phyloP scores from a whole-genome alignment of 2,888 invertebrate species.

The Conops quadrifasciatus region DNA sequence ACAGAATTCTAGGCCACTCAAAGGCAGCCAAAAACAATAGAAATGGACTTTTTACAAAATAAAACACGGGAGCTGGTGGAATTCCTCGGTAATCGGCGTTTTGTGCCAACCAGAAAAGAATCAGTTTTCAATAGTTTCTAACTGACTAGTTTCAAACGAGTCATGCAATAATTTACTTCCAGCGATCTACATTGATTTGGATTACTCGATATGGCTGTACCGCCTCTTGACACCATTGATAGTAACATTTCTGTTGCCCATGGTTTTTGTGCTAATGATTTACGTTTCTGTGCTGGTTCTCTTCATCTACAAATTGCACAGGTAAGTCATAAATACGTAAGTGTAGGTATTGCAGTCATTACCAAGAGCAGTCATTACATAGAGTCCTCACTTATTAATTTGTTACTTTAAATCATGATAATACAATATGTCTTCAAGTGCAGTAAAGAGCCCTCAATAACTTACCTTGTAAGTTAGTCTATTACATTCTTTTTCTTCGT shows the following conservation, averaged over 20 bases:
- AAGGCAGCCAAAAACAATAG: slow-evolving; percentile 12
- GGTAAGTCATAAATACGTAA: slow-evolving; percentile 70
- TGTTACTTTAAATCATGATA: too few species aligned
- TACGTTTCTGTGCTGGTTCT: slow-evolving; percentile 84
- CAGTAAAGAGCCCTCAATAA: too few species aligned
- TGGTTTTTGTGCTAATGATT: slow-evolving; percentile 80
- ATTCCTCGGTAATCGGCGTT: slow-evolving; percentile 50
- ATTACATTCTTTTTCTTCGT: too few species aligned
- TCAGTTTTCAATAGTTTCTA: neutral
- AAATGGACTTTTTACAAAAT: slow-evolving; percentile 57
- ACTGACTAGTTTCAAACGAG: neutral
- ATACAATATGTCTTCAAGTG: too few species aligned
- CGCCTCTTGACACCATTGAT: slow-evolving; percentile 85
- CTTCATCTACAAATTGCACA: slow-evolving; percentile 86
- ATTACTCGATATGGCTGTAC: slow-evolving; percentile 84
- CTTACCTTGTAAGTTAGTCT: too few species aligned
- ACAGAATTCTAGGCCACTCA: neutral
- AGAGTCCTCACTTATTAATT: too few species aligned
- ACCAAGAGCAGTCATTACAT: too few species aligned
- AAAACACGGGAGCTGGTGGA: slow-evolving; percentile 50
- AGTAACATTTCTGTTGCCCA: slow-evolving; percentile 85
- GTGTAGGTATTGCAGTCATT: too few species aligned
- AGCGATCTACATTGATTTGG: slow-evolving; percentile 84
- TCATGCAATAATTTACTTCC: slow-evolving; percentile 55
- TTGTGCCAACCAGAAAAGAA: slow-evolving; percentile 18